Evolutionary conservation across 2,797 vertebrate species (phyloP), one percentile per base, ranked within the genome.

Genomic region (Emys orbicularis): DNA sequence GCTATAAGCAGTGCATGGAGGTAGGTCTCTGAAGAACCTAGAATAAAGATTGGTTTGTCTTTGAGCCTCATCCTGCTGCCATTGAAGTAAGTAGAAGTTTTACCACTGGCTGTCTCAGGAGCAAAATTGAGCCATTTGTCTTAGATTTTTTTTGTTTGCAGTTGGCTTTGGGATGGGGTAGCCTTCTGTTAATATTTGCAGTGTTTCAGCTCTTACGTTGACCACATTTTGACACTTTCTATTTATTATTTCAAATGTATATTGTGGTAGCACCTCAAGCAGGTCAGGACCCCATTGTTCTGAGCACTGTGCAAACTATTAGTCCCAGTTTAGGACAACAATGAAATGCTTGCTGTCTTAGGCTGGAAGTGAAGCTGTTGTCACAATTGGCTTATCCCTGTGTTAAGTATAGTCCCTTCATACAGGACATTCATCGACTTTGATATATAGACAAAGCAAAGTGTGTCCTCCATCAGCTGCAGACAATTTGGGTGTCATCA

Each of bases 391-490:
- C 19, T 74, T 44, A 74, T 44, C 68, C 41, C 59, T 74, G 9
- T 37, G 3, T 37, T 6, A 34, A 52, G 23, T 8, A 2, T 25
- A 18, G 29, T 25, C 19, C 49, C 49, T 59, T 12, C 68, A 6
- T 74, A 52, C 0, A 0, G 65, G 74, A 27, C 27, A 0, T 1
- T 29, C 27, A 0, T 1, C 23, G 59, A 4, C 54, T 93, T 59
- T 93, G 34, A 19, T 68, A 19, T 68, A 57, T 57, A 53, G 52
- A 65, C 61, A n/a, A 12, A 65, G 61, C 68, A 74, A 72, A 37
- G 68, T 25, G 37, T 19, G 21, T 41, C 21, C 41, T 74, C 37
- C 68, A 12, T 74, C 37, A 74, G 37, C 11, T 25, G 37, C 19
- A n/a, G 34, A 65, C 61, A 65, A 19, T 65, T 18, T 65, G 31